Evolutionary conservation across 2,113 vertebrate species (phyloP).

Genomic region (Paralichthys olivaceus): DNA sequence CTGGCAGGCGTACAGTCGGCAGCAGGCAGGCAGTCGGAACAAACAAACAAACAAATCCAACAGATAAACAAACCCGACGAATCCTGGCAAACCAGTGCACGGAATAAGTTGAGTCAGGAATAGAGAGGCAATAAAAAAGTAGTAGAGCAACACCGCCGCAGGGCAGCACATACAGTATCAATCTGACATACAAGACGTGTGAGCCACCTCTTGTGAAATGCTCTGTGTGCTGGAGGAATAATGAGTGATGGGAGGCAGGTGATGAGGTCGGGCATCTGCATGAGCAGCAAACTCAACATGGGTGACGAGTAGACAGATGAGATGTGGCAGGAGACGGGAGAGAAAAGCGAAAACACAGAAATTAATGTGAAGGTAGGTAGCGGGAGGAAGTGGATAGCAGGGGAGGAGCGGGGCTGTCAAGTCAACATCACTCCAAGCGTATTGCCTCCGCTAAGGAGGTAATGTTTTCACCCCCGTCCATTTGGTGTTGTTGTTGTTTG

Average conservation of each 20-base stretch:
- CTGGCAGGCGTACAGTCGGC: constrained; percentile 45
- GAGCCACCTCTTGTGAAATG: constrained; percentile 5
- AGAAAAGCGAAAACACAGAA: constrained; percentile 11
- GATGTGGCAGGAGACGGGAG: constrained; percentile 2
- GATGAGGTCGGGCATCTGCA: constrained; percentile 26
- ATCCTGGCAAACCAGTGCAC: constrained; percentile 31
- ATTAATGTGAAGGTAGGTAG: not conserved
- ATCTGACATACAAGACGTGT: constrained; percentile 2
- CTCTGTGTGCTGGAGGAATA: constrained; percentile 13
- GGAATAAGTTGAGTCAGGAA: constrained; percentile 25
- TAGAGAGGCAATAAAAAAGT: not conserved
- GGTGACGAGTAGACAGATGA: constrained; percentile 9
- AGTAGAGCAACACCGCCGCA: not conserved
- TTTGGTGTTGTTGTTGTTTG: too few species aligned
- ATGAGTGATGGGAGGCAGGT: constrained; percentile 31
- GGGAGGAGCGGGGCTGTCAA: not conserved
- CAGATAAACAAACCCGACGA: constrained; percentile 48
- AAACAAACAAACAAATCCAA: constrained; percentile 58
- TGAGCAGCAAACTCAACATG: constrained; percentile 11
- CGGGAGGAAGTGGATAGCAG: not conserved
- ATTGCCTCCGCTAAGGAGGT: too few species aligned
- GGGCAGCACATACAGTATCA: not conserved
- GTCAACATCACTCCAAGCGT: too few species aligned
- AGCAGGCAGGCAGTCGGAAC: constrained; percentile 38
- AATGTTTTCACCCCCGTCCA: too few species aligned